These are phyloP conservation scores for Cecidostiba fungosa DNA, from an alignment of 2,888 invertebrate genomes.

Conservation along the genomic window DNA sequence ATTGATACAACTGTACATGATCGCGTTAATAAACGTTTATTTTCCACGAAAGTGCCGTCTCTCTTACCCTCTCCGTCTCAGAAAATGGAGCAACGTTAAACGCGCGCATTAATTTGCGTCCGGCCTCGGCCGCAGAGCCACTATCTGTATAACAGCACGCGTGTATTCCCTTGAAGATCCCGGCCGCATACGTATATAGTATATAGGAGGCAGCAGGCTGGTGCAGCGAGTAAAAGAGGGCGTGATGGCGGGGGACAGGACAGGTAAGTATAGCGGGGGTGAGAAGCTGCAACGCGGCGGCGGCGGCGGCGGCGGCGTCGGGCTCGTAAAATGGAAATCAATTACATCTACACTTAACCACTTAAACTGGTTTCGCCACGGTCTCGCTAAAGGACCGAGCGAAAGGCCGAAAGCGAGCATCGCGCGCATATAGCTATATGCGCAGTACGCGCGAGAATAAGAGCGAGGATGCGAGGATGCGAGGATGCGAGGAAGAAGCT, in stretches of 20 bases:
- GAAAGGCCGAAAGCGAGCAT: conserved; percentile 69
- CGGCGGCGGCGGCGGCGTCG: conserved; percentile 21
- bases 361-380: conserved; percentile 81
- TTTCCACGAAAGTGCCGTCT: too few relatives aligned
- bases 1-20: too few relatives aligned
- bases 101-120: conserved; percentile 55
- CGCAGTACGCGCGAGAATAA: too few relatives aligned
- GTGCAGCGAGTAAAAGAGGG: conserved; percentile 35
- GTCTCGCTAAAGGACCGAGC: conserved; percentile 67
- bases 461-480: too few relatives aligned
- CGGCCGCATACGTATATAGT: background rate
- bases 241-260: conserved; percentile 54
- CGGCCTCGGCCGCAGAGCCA: conserved; percentile 14
- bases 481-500: background rate
- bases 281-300: background rate
- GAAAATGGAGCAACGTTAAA: background rate
- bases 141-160: background rate
- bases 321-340: conserved; percentile 80
- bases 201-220: background rate
- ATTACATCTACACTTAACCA: conserved; percentile 80
- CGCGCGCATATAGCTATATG: too few relatives aligned
- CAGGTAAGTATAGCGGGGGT: conserved; percentile 42
- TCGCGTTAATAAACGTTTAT: too few relatives aligned
- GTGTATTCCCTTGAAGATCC: background rate
- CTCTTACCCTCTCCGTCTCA: too few relatives aligned